Conservation (phyloP, 1,140 invertebrate genomes). For the Cydia fagiglandana region DNA sequence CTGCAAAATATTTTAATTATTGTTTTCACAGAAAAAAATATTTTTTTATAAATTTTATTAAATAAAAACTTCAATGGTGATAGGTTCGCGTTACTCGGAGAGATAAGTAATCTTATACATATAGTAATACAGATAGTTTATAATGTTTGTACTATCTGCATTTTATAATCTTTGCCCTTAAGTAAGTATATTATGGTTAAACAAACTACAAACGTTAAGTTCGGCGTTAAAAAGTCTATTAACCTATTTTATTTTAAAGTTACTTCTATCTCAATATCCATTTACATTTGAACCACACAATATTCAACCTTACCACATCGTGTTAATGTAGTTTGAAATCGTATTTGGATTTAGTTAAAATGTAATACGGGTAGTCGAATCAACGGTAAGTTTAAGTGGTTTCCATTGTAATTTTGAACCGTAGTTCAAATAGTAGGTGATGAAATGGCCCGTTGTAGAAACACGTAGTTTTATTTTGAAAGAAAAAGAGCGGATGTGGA, state of each 20-base stretch:
- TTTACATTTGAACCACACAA: slow-evolving; percentile 22
- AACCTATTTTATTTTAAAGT: slow-evolving; percentile 76
- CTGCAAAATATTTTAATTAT: no score
- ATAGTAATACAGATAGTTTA: no score
- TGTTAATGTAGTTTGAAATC: not conserved
- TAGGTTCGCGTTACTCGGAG: no score
- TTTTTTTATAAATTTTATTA: no score
- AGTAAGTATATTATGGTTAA: slow-evolving; percentile 59
- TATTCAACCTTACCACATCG: slow-evolving; percentile 35
- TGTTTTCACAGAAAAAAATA: no score
- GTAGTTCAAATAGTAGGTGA: slow-evolving; percentile 19
- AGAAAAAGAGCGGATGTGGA: not conserved
- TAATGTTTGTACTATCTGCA: slow-evolving; percentile 14
- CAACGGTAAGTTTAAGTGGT: slow-evolving; percentile 23
- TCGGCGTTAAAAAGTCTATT: slow-evolving; percentile 73
- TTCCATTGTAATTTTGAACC: slow-evolving; percentile 22
- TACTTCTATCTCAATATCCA: slow-evolving; percentile 45
- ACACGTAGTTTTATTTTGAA: not conserved
- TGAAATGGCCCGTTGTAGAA: not conserved
- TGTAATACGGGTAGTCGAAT: slow-evolving; percentile 22
- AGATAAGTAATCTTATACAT: no score
- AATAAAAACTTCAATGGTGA: no score
- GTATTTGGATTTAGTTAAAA: not conserved
- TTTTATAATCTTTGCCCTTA: slow-evolving; percentile 53
- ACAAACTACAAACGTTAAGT: slow-evolving; percentile 65